These are phyloP conservation scores for Martes flavigula DNA, from an alignment of 2,797 vertebrate species.

Conservation along the genomic window DNA sequence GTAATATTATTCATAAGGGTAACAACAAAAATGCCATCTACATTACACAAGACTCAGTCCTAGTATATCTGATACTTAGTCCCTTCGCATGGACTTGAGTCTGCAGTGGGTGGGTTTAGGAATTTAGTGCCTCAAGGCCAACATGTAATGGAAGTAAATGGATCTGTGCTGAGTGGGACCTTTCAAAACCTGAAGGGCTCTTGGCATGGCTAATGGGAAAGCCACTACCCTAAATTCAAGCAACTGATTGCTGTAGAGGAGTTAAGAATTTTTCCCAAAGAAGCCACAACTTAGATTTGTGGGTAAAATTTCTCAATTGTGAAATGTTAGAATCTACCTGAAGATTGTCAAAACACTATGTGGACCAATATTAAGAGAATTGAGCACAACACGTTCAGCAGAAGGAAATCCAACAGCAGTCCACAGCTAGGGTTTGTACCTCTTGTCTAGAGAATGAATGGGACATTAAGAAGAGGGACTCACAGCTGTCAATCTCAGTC, in stretches of 20 bases:
- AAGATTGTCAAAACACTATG: background rate
- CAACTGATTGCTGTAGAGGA: background rate
- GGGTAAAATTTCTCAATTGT: background rate
- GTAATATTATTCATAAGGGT: background rate
- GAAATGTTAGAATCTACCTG: background rate
- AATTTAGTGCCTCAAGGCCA: background rate
- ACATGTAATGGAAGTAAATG: background rate
- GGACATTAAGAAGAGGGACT: background rate
- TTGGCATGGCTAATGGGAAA: background rate
- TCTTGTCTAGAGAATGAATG: background rate
- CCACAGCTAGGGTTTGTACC: background rate
- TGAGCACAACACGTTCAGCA: background rate
- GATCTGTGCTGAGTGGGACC: rapidly evolving
- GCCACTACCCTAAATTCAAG: background rate
- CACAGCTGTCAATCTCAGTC: background rate
- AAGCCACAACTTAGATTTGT: background rate
- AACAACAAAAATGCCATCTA: background rate
- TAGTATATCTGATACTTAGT: background rate
- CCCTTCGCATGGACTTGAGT: background rate
- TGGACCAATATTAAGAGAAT: background rate
- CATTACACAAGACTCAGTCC: background rate
- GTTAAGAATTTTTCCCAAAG: background rate
- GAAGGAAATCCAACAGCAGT: background rate
- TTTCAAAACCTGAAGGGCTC: background rate
- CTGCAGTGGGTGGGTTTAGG: background rate